phyloP scores from a whole-genome alignment of 2,113 vertebrate genomes.

The Crotalus tigris region DNA sequence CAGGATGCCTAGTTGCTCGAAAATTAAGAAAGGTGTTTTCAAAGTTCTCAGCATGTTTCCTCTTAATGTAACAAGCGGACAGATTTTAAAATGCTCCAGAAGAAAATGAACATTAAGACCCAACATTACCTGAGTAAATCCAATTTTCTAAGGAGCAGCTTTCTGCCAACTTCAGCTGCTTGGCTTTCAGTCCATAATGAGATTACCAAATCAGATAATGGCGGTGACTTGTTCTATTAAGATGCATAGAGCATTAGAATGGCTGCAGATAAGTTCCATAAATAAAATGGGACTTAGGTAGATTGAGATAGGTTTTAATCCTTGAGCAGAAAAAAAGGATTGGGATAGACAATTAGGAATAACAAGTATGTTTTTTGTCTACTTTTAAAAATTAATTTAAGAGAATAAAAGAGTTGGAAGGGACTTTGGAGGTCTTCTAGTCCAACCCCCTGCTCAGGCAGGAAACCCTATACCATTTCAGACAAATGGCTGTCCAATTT shows the following conservation, averaged over 20 bases:
- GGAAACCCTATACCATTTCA: neutral
- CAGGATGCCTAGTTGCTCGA: conserved; percentile 29
- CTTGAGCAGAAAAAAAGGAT: neutral
- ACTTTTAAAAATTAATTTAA: neutral
- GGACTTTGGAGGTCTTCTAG: neutral
- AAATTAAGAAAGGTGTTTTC: conserved; percentile 45
- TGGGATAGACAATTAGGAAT: neutral
- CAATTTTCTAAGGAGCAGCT: conserved; percentile 51
- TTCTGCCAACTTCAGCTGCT: conserved; percentile 59
- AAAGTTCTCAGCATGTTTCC: conserved; percentile 27
- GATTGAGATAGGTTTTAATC: neutral
- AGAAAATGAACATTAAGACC: conserved; percentile 49
- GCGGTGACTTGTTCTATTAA: neutral
- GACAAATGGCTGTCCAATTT: neutral
- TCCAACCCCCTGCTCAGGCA: neutral
- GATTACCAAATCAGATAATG: conserved; percentile 1
- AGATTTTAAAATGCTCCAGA: conserved; percentile 48
- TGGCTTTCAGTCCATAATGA: conserved; percentile 40
- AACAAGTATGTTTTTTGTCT: neutral
- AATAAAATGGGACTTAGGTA: conserved; percentile 1
- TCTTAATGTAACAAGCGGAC: conserved; percentile 37
- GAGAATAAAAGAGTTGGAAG: neutral
- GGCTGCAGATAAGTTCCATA: neutral
- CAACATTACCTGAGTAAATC: conserved; percentile 35
- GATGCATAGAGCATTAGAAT: accelerated